Base-by-base conservation (phyloP, 2,888 invertebrate genomes). In the Platycnemis pennipes region DNA sequence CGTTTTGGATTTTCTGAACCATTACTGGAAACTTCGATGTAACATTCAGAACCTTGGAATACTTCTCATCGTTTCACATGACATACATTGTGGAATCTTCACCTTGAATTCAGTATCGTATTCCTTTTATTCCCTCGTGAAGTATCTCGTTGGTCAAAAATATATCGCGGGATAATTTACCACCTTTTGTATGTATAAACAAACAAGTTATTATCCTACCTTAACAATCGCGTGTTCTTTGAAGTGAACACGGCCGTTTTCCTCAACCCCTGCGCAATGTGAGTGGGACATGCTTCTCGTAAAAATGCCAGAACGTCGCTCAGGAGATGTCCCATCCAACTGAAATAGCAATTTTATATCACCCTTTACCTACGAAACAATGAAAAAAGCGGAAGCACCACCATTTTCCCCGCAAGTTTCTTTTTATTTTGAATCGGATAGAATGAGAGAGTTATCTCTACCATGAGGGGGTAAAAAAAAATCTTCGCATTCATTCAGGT, bases 361-460 rank as follows among this genome's bases (percentile, higher is more conserved):
- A 26, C 46, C 26, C 44, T 46, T 45, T 44, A n/a, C 46, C 87
- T 26, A 87, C 87, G 46, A 87, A 87, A 87, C 46, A 87, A 87
- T 87, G 46, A 87, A 87, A 87, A 44, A 44, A 19, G 13, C 86
- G 44, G 86, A 37, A 86, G 16, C 63, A 63, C n/a, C n/a, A 22
- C 5, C 63, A 42, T 86, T 86, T 86, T 26, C 13, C 8, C n/a
- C 26, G 26, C 45, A 8, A 4, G 26, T 42, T 86, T 86, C 44
- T 86, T 44, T 42, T 7, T 44, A 19, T 87, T 77, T 87, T 46
- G 45, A 46, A 87, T 87, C 87, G 87, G n/a, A 46, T 45, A 26
- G 87, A 87, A 87, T 87, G 46, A n/a, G 87, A 86, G 63, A 77
- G 77, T 37, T 77, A 77, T 77, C 77, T 46, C 46, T 87, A n/a